phyloP scores from a whole-genome alignment of 2,113 vertebrate species.

The Anarhynchus alexandrinus region DNA sequence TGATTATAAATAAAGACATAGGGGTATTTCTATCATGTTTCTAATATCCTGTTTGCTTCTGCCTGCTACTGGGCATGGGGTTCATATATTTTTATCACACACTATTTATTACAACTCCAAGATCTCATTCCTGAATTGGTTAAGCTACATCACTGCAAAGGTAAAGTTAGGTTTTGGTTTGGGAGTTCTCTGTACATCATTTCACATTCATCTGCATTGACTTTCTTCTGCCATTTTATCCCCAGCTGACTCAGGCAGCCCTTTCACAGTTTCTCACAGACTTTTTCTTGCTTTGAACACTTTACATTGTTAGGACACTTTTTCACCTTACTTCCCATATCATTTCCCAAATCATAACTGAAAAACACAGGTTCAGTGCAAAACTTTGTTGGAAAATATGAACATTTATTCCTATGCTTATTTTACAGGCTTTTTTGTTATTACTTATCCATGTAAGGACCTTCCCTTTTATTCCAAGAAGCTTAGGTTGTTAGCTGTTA shows the following conservation, averaged over 20 bases:
- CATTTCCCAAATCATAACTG: background rate
- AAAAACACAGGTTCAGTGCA: background rate
- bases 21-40: background rate
- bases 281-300: background rate
- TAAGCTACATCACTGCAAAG: accelerated
- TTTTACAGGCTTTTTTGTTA: background rate
- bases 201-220: background rate
- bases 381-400: background rate
- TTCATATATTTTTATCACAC: background rate
- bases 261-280: background rate
- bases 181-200: background rate
- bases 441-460: background rate
- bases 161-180: background rate
- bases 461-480: background rate
- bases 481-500: background rate
- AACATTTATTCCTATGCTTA: background rate
- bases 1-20: background rate
- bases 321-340: background rate
- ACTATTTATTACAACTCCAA: background rate
- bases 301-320: background rate
- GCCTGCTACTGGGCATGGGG: background rate
- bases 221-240: background rate
- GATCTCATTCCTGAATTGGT: background rate
- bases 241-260: background rate
- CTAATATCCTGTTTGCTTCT: background rate